Conservation (phyloP, 2,888 invertebrate genomes). For the Cosmopolites sordidus region DNA sequence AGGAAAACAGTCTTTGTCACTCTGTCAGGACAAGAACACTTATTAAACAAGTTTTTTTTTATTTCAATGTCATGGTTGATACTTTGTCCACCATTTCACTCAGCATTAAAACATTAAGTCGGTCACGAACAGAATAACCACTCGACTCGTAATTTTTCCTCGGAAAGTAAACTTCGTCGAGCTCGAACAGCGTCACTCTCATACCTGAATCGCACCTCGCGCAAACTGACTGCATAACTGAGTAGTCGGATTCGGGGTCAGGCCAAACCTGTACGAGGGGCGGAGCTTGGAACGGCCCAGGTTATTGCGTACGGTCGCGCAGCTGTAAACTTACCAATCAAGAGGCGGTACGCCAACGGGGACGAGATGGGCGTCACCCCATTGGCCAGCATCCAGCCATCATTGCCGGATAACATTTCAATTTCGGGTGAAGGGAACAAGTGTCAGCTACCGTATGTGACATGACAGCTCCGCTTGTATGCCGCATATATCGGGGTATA, state of each 20-base stretch:
- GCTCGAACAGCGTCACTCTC: not conserved
- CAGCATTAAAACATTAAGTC: too few species aligned
- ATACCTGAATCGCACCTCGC: not conserved
- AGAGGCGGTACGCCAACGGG: conserved; percentile 35
- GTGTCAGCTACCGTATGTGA: conserved; percentile 48
- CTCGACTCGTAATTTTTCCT: not conserved
- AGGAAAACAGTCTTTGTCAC: not conserved
- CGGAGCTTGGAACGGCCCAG: conserved; percentile 7
- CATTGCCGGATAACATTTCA: conserved; percentile 48
- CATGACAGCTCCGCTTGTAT: conserved; percentile 47
- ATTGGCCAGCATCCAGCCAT: conserved; percentile 50
- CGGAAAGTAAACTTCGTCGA: not conserved
- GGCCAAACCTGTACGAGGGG: conserved; percentile 16
- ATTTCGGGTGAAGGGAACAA: conserved; percentile 44
- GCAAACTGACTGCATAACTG: not conserved
- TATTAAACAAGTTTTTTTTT: too few species aligned
- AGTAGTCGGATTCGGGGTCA: not conserved
- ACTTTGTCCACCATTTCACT: too few species aligned
- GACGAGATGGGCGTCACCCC: conserved; percentile 42
- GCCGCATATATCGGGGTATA: conserved; percentile 28
- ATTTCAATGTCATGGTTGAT: too few species aligned
- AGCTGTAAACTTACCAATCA: conserved; percentile 39
- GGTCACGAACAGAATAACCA: too few species aligned
- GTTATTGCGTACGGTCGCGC: conserved; percentile 32
- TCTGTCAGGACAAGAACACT: not conserved